These are phyloP conservation scores for Pristionchus arcanus DNA, from an alignment of 2,888 invertebrate species.

Conservation along the genomic window DNA sequence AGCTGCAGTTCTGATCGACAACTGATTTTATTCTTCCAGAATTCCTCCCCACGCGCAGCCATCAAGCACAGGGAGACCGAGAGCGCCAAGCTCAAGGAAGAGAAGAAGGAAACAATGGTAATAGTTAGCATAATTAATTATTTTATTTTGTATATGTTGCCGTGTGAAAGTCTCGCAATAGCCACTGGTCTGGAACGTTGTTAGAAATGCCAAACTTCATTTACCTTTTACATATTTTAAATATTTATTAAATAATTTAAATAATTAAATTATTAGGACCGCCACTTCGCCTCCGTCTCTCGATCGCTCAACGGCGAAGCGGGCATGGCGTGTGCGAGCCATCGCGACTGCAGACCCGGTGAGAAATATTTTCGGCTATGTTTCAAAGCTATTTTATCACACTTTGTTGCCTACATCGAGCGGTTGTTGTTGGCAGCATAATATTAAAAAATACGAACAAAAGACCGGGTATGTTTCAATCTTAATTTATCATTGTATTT, in stretches of 20 bases:
- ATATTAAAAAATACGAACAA: no score
- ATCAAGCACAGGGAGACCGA: background rate
- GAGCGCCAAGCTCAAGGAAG: no score
- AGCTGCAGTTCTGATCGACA: background rate
- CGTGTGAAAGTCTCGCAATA: no score
- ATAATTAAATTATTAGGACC: background rate
- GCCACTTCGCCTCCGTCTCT: conserved; percentile 31
- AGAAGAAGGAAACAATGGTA: background rate
- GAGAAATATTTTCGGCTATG: no score
- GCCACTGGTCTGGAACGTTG: no score
- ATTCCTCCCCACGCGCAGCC: background rate
- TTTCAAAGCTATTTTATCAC: background rate
- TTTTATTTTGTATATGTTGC: no score
- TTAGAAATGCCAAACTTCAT: no score
- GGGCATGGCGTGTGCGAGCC: conserved; percentile 4
- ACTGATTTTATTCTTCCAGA: background rate
- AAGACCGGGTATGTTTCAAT: background rate
- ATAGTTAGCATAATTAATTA: background rate
- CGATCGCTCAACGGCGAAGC: conserved; percentile 35
- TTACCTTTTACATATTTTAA: no score
- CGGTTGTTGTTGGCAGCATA: no score
- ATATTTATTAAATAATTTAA: no score
- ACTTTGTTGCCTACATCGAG: no score
- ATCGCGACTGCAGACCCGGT: conserved; percentile 22
- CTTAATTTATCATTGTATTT: background rate